These are phyloP conservation scores for Caenorhabditis sulstoni DNA, from an alignment of 2,888 invertebrate species.

Conservation along the genomic window DNA sequence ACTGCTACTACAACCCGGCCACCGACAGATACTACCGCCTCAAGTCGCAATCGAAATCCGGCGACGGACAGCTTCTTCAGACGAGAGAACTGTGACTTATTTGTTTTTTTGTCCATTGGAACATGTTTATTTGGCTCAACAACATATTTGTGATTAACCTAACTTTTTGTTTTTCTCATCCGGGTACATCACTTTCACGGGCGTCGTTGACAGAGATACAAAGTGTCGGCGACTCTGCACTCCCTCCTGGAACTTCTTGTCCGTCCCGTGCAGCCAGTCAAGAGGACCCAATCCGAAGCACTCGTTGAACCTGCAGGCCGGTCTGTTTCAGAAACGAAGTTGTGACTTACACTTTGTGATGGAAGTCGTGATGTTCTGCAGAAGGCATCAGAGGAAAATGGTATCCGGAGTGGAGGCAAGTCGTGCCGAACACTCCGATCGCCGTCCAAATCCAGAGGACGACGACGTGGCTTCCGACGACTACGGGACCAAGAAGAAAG, in stretches of 20 bases:
- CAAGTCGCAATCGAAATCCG: slow-evolving; percentile 57
- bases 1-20: slow-evolving; percentile 67
- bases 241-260: slow-evolving; percentile 87
- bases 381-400: slow-evolving; percentile 90
- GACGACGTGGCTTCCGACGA: slow-evolving; percentile 86
- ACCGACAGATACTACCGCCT: slow-evolving; percentile 66
- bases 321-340: no score
- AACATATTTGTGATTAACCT: no score
- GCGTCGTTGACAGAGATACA: no score
- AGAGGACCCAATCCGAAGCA: slow-evolving; percentile 89
- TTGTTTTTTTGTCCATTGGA: neutral
- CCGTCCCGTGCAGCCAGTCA: slow-evolving; percentile 90
- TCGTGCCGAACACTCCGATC: slow-evolving; percentile 87
- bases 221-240: no score
- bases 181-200: no score
- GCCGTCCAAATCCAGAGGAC: slow-evolving; percentile 85
- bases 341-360: slow-evolving; percentile 86
- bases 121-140: neutral
- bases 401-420: slow-evolving; percentile 90
- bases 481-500: slow-evolving; percentile 84
- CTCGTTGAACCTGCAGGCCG: slow-evolving; percentile 89
- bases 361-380: slow-evolving; percentile 91
- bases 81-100: slow-evolving; percentile 21
- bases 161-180: neutral
- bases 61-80: slow-evolving; percentile 34